These are phyloP conservation scores for Gallinago solitaria DNA, from an alignment of 2,797 vertebrate species.

Conservation along the genomic window DNA sequence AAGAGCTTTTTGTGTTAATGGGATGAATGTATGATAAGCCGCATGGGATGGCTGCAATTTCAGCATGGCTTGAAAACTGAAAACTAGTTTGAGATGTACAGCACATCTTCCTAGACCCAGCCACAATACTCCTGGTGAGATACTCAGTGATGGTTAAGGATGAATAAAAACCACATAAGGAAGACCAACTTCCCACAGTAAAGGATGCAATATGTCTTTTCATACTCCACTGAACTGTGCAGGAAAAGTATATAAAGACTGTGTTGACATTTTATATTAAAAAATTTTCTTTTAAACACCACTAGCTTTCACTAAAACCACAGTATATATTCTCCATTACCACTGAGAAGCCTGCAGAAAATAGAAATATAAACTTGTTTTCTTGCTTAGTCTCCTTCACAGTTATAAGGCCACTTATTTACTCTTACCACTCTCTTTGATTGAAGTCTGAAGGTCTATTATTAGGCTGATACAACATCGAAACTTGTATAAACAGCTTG, in stretches of 20 bases:
- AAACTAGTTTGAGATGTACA: neutral
- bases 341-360: neutral
- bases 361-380: neutral
- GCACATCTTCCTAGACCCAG: neutral
- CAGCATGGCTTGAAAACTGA: neutral
- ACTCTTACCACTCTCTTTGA: neutral
- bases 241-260: neutral
- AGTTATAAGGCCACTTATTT: neutral
- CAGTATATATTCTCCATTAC: neutral
- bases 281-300: neutral
- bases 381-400: neutral
- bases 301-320: neutral
- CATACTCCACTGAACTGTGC: neutral
- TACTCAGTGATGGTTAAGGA: neutral
- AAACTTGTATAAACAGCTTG: neutral
- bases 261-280: neutral
- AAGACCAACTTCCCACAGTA: neutral
- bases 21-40: neutral
- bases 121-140: neutral
- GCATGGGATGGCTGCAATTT: neutral
- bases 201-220: neutral
- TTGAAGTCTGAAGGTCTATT: neutral
- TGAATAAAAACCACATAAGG: neutral
- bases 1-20: slow-evolving; percentile 22
- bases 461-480: neutral